Percentiles rank a stretch among this genome's conserved stretches.
Evolutionary conservation across 64 coral and sea anemone species (phyloP).

Genomic region (Dendrophyllia cribrosa): DNA sequence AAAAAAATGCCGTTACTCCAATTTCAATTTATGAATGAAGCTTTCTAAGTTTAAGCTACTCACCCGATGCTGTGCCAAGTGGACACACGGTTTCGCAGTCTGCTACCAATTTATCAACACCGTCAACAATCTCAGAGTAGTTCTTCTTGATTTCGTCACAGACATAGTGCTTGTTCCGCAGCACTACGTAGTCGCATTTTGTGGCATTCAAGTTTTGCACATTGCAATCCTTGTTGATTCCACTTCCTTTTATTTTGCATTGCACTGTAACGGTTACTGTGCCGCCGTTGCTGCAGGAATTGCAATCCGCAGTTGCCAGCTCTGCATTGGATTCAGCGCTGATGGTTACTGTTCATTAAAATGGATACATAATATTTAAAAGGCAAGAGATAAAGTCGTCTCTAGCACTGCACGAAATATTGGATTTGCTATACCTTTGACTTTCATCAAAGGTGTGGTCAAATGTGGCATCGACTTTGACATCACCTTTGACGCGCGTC

Average conservation of each 20-base stretch:
- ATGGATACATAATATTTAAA: neutral
- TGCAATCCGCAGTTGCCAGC: neutral
- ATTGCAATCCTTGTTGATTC: neutral
- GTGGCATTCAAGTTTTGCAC: neutral
- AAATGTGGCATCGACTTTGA: no score
- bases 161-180: neutral
- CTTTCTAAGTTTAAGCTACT: neutral
- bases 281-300: neutral
- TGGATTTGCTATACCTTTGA: no score
- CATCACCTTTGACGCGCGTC: no score
- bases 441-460: no score
- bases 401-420: no score
- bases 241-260: neutral
- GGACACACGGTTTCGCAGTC: neutral
- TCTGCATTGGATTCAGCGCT: neutral
- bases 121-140: neutral
- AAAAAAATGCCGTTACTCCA: no score
- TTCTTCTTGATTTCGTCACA: constrained; percentile 6
- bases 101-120: neutral
- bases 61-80: neutral
- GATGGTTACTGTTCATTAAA: constrained; percentile 11
- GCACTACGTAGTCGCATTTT: neutral
- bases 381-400: no score
- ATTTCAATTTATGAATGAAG: neutral
- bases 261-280: constrained; percentile 7